Percentiles rank a stretch among this genome's conserved stretches.
These are phyloP conservation scores for Oncorhynchus nerka DNA, from an alignment of 2,113 vertebrate species.

Conservation along the genomic window DNA sequence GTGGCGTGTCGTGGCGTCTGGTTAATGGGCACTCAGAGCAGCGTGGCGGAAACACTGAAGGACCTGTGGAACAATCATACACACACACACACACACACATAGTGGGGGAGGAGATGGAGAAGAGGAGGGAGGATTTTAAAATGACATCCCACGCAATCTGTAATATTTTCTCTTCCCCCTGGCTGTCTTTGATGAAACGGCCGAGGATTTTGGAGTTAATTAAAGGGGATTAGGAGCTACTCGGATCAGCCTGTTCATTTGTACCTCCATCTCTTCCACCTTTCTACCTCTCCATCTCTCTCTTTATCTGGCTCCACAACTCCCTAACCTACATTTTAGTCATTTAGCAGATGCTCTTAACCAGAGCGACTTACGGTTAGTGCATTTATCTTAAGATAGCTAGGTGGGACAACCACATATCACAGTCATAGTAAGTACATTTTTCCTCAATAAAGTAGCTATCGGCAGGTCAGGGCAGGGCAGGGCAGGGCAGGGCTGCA, in stretches of 20 bases:
- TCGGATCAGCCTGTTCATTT: slow-evolving; percentile 38
- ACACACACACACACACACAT: not conserved
- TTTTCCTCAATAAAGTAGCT: too few species aligned
- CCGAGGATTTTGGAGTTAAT: slow-evolving; percentile 53
- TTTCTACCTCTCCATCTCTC: not conserved
- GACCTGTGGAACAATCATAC: not conserved
- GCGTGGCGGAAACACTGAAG: slow-evolving; percentile 10
- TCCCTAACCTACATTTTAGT: too few species aligned
- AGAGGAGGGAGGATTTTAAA: not conserved
- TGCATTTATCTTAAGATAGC: too few species aligned
- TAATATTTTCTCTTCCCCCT: slow-evolving; percentile 17
- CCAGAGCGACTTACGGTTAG: too few species aligned
- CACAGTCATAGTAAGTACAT: too few species aligned
- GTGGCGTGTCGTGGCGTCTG: not conserved
- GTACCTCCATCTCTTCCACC: not conserved
- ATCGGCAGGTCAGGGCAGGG: not conserved
- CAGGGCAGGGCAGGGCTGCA: not conserved
- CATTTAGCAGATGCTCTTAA: too few species aligned
- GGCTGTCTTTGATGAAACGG: slow-evolving; percentile 39
- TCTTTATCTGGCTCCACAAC: too few species aligned
- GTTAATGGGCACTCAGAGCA: slow-evolving; percentile 50
- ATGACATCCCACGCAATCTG: slow-evolving; percentile 31
- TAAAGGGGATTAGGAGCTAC: slow-evolving; percentile 58
- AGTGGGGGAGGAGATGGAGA: not conserved
- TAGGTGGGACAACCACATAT: too few species aligned